Conservation (phyloP, 2,797 vertebrate genomes). For the Triplophysa bombifrons region DNA sequence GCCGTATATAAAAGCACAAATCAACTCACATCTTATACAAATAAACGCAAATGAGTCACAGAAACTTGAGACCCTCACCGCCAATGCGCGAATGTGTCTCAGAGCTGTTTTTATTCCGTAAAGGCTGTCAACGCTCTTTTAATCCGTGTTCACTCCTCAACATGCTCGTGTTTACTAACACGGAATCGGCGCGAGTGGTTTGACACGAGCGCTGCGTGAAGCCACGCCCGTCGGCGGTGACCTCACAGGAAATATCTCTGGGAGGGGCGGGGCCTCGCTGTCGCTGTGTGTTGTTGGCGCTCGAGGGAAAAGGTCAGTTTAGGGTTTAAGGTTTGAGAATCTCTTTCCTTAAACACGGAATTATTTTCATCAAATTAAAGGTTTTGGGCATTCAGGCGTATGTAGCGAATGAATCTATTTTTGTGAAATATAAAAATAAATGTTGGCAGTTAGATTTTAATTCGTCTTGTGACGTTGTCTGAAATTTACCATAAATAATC, state of each 20-base stretch:
- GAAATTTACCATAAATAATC: too few relatives aligned
- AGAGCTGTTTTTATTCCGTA: slow-evolving; percentile 35
- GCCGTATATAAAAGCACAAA: background rate
- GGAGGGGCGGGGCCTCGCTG: background rate
- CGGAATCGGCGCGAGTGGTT: slow-evolving; percentile 38
- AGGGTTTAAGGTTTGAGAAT: background rate
- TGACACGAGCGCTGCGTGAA: slow-evolving; percentile 35
- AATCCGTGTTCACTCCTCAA: slow-evolving; percentile 25
- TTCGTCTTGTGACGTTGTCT: too few relatives aligned
- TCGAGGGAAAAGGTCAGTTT: slow-evolving; percentile 32
- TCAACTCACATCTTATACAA: background rate
- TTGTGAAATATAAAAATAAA: too few relatives aligned
- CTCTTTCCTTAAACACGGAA: background rate
- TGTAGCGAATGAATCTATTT: too few relatives aligned
- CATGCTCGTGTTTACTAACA: slow-evolving; percentile 46
- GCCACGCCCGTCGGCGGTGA: slow-evolving; percentile 13
- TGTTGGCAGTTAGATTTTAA: too few relatives aligned
- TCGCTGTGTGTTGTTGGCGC: background rate
- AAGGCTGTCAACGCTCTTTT: background rate
- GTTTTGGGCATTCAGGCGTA: background rate
- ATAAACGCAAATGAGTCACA: background rate
- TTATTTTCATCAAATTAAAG: background rate
- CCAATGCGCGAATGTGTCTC: slow-evolving; percentile 32
- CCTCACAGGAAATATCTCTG: slow-evolving; percentile 19
- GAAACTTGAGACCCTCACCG: slow-evolving; percentile 29